Evolutionary conservation across 2,888 invertebrate species (phyloP).

Genomic region (Macrosiphum euphorbiae): DNA sequence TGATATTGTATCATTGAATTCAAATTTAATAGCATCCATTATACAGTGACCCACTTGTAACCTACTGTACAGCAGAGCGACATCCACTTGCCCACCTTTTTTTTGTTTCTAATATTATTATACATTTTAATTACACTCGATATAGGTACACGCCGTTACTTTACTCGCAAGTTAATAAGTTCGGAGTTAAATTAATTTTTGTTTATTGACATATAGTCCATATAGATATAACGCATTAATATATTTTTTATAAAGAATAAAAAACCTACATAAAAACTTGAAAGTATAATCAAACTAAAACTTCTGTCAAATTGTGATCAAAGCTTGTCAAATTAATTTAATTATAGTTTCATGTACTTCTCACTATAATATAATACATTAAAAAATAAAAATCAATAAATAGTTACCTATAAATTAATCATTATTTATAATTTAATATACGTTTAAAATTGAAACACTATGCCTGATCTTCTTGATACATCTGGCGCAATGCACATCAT

Average conservation of each 20-base stretch:
- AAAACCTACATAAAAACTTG: not conserved
- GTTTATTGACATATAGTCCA: not conserved
- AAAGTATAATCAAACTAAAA: not conserved
- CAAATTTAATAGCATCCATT: too few relatives aligned
- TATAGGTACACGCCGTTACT: not conserved
- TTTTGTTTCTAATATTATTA: not conserved
- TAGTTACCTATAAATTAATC: too few relatives aligned
- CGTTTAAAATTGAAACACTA: not conserved
- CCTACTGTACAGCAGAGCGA: too few relatives aligned
- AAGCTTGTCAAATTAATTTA: not conserved
- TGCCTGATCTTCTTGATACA: not conserved
- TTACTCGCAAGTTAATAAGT: not conserved
- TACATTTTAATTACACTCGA: not conserved
- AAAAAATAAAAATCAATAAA: not conserved
- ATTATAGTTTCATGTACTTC: not conserved
- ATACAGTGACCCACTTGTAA: too few relatives aligned
- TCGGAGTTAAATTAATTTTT: not conserved
- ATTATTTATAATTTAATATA: not conserved
- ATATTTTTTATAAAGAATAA: not conserved
- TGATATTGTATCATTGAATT: too few relatives aligned
- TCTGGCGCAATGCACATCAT: not conserved
- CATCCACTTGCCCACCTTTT: too few relatives aligned
- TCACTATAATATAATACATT: not conserved
- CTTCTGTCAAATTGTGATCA: not conserved
- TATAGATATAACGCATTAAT: not conserved